Conservation (phyloP, 1,140 invertebrate genomes). For the Charaxes varanes region DNA sequence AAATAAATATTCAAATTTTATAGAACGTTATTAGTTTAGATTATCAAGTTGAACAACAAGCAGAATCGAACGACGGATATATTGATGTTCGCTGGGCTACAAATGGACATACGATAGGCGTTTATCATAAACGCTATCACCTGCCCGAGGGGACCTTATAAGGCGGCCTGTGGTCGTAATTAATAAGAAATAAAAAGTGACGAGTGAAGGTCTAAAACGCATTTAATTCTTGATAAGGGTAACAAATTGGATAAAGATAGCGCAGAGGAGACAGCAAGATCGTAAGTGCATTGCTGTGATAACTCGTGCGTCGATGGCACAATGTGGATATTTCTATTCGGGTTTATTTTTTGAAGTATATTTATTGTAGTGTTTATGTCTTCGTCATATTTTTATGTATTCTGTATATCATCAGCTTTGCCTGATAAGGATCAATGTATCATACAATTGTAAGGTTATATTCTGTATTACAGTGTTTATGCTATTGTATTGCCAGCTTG, state of each 20-base stretch:
- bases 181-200: constrained; percentile 66
- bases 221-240: constrained; percentile 74
- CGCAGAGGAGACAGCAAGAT: constrained; percentile 59
- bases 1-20: too few relatives aligned
- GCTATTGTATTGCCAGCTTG: too few relatives aligned
- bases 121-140: constrained; percentile 42
- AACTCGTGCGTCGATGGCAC: constrained; percentile 39
- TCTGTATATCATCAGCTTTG: too few relatives aligned
- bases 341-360: too few relatives aligned
- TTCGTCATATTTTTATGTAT: too few relatives aligned
- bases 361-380: too few relatives aligned
- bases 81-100: constrained; percentile 18
- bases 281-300: constrained; percentile 71
- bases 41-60: too few relatives aligned
- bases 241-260: constrained; percentile 74
- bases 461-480: too few relatives aligned
- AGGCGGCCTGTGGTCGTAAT: constrained; percentile 44
- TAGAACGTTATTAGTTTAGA: too few relatives aligned
- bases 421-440: too few relatives aligned
- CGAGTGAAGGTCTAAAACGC: constrained; percentile 60
- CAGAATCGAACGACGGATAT: constrained; percentile 10
- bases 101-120: constrained; percentile 18
- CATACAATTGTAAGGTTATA: too few relatives aligned
- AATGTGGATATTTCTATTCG: too few relatives aligned
- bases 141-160: constrained; percentile 25